These are phyloP conservation scores for Trissoscelio sp. DNA, from an alignment of 2,888 invertebrate genomes.

Conservation along the genomic window DNA sequence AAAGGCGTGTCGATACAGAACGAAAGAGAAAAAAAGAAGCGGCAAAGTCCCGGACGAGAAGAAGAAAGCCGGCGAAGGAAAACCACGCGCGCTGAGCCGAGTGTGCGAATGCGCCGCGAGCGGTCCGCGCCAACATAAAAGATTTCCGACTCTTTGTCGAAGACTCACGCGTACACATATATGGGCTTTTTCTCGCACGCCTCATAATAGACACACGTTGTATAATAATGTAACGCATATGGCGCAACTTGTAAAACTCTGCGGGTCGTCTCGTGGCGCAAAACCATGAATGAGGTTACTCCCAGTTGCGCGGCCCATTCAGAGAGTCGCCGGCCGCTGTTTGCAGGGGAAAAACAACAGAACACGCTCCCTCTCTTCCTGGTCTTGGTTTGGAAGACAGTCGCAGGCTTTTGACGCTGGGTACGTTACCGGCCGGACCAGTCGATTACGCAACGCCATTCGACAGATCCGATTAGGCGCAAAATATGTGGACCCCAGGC, in stretches of 20 bases:
- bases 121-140: conserved; percentile 79
- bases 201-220: conserved; percentile 76
- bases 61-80: conserved; percentile 44
- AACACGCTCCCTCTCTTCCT: conserved; percentile 42
- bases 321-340: conserved; percentile 50
- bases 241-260: conserved; percentile 83
- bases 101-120: conserved; percentile 82
- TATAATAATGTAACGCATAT: conserved; percentile 83
- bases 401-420: conserved; percentile 54
- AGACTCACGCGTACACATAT: conserved; percentile 71
- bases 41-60: conserved; percentile 19
- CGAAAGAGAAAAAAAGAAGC: conserved; percentile 10
- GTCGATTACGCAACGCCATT: conserved; percentile 75
- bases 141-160: conserved; percentile 82
- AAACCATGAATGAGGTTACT: conserved; percentile 79
- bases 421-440: conserved; percentile 61
- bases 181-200: conserved; percentile 71
- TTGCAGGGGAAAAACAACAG: conserved; percentile 58
- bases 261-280: conserved; percentile 79
- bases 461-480: conserved; percentile 78
- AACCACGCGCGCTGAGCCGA: conserved; percentile 72
- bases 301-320: conserved; percentile 77
- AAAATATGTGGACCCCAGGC: conserved; percentile 73
- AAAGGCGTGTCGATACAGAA: conserved; percentile 39
- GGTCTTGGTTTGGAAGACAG: conserved; percentile 56